Evolutionary conservation across 2,888 invertebrate species (phyloP), one percentile per base, ranked within the genome.

Genomic region (Drosophila buzzatii): DNA sequence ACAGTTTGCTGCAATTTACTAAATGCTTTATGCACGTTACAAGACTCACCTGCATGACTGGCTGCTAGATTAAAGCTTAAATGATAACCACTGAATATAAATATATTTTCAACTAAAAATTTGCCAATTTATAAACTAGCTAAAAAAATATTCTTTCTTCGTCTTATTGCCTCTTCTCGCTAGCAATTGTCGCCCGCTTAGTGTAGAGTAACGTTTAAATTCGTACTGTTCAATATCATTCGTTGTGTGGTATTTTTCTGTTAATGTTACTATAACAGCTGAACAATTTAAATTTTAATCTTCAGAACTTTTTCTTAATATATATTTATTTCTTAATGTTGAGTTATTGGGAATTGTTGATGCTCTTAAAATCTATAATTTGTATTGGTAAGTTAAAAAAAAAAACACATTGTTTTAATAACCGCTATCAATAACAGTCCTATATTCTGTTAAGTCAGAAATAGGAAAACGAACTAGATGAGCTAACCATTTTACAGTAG

Each of bases 81-180:
- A 66, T 64, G 39, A 79, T 73, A 73, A 66, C 63, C 81, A 73
- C 73, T 69, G 42, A 66, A 49, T 72, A 41, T 65, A 51, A 70
- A 60, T 72, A 44, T 75, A 53, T 78, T 66, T 65, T 33, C 18
- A 78, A 78, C 81, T 66, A 76, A 72, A 73, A 78, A 78, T 73
- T 76, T 78, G 63, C 60, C 68, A 80, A 81, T 81, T 78, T 65
- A 55, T 42, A 73, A 76, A 76, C 68, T 76, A 80, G 76, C 62
- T 68, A 51, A 20, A 45, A 66, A 66, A 67, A 69, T 49, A 76
- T 70, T 70, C 61, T 79, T 79, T 52, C 59, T 67, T 39, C 55
- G 52, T 37, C 16, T 33, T 53, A 47, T 59, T 57, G 57, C 75
- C 20, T 41, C 69, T 68, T 75, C 20, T 62, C 52, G 41, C 47